These are phyloP conservation scores for Trissolcus basalis DNA, from an alignment of 1,140 invertebrate species.

Conservation along the genomic window DNA sequence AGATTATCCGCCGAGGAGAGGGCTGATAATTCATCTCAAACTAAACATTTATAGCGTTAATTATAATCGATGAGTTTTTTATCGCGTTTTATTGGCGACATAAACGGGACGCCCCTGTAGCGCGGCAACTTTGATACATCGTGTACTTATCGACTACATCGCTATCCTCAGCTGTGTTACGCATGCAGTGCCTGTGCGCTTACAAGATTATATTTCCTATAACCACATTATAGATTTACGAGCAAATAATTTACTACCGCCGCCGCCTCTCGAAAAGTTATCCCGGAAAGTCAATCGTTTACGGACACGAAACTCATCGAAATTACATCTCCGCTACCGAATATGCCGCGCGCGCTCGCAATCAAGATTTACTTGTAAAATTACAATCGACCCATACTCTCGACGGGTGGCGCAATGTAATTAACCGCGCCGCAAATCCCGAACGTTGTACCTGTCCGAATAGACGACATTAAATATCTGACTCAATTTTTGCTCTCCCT, in stretches of 20 bases:
- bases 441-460: background rate
- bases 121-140: conserved; percentile 51
- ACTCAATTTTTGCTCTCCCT: too few species aligned
- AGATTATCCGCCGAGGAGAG: conserved; percentile 8
- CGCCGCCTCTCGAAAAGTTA: conserved; percentile 44
- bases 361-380: conserved; percentile 57
- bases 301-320: conserved; percentile 57
- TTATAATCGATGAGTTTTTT: conserved; percentile 37
- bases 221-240: conserved; percentile 65
- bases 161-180: conserved; percentile 60
- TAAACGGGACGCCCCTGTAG: conserved; percentile 48
- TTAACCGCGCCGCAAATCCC: conserved; percentile 32
- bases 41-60: conserved; percentile 38
- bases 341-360: conserved; percentile 52
- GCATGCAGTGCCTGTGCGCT: conserved; percentile 58
- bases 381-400: conserved; percentile 44
- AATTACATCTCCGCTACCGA: conserved; percentile 53
- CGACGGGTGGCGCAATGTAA: conserved; percentile 54
- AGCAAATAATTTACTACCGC: conserved; percentile 58
- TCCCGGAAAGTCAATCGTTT: conserved; percentile 54
- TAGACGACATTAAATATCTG: background rate
- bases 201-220: conserved; percentile 66
- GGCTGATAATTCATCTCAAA: conserved; percentile 23
- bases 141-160: conserved; percentile 55
- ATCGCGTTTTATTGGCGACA: conserved; percentile 26